Percentiles rank a stretch among this genome's conserved stretches.
These are phyloP conservation scores for Mugil cephalus DNA, from an alignment of 2,113 vertebrate genomes.

Conservation along the genomic window DNA sequence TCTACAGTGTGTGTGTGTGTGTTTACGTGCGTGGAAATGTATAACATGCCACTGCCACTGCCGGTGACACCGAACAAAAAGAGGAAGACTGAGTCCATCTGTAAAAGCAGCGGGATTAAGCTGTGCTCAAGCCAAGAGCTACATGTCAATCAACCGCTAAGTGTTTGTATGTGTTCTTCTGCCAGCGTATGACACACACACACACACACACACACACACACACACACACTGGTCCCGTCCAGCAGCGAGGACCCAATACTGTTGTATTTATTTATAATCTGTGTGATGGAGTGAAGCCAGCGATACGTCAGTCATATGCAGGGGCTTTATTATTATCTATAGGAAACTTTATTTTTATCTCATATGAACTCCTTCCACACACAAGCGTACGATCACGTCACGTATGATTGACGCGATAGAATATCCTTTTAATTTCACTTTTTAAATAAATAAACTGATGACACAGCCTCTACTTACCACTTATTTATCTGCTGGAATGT, in stretches of 20 bases:
- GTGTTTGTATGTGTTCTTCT: constrained; percentile 48
- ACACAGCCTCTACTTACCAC: constrained; percentile 1
- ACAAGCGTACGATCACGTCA: constrained; percentile 16
- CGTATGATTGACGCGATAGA: neutral
- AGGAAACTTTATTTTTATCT: constrained; percentile 7
- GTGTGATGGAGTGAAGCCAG: constrained; percentile 54
- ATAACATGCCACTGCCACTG: constrained; percentile 50
- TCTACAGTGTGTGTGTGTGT: constrained; percentile 29
- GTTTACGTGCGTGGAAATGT: constrained; percentile 19
- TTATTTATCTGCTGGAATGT: constrained; percentile 47
- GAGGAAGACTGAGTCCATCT: constrained; percentile 79
- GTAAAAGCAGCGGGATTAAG: constrained; percentile 79
- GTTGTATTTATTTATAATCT: constrained; percentile 73
- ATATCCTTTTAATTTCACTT: neutral
- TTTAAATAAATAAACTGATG: neutral
- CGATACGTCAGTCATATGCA: constrained; percentile 55
- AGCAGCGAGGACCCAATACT: constrained; percentile 52
- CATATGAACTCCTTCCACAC: constrained; percentile 8
- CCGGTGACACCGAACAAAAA: constrained; percentile 79
- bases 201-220: constrained; percentile 44
- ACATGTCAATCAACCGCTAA: constrained; percentile 75
- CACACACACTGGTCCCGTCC: constrained; percentile 26
- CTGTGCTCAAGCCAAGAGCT: constrained; percentile 70
- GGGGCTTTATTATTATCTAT: neutral
- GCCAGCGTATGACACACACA: constrained; percentile 25